Evolutionary conservation across 2,888 invertebrate genomes (phyloP), one percentile per base, ranked within the genome.

Genomic region (Gastracanthus pulcherrimus): DNA sequence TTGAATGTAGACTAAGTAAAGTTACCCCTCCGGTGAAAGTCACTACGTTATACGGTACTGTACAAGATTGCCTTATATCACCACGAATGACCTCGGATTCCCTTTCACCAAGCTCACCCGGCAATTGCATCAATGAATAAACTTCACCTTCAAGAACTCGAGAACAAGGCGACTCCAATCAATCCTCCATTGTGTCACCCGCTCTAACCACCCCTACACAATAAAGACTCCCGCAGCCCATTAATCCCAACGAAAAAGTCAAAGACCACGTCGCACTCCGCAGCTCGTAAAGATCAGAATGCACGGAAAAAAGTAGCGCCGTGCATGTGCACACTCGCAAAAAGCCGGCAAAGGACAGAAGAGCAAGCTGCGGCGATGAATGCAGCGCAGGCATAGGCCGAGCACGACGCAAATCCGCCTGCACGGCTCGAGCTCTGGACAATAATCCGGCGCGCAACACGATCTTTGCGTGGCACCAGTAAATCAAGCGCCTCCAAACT

Each of bases 401-500:
- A n/a, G n/a, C n/a, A n/a, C n/a, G n/a, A n/a, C n/a, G n/a, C 51
- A 41, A 76, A 67, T 55, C 51, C 67, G n/a, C 66, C 23, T 31
- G 23, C 41, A 48, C n/a, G n/a, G n/a, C n/a, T n/a, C n/a, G n/a
- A n/a, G n/a, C n/a, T 64, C 36, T 34, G 34, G 16, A 38, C 34
- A 34, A 58, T 31, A 11, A 26, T 31, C 34, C 26, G 13, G 71
- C 75, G 84, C 87, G 86, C 89, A 87, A 89, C 88, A 87, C 84
- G 88, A 86, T 88, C 88, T 89, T 89, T 87, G 89, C 88, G 88
- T 88, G 87, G 87, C 87, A 16, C 77, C n/a, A 55, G 58, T 81
- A 81, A 81, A 81, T 81, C 81, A 81, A 62, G 38, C 60, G 3
- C 29, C 36, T 60, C 67, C 67, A 58, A 80, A 74, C 69, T 55